Conservation (phyloP, 2,113 vertebrate species). For the Bettongia penicillata region DNA sequence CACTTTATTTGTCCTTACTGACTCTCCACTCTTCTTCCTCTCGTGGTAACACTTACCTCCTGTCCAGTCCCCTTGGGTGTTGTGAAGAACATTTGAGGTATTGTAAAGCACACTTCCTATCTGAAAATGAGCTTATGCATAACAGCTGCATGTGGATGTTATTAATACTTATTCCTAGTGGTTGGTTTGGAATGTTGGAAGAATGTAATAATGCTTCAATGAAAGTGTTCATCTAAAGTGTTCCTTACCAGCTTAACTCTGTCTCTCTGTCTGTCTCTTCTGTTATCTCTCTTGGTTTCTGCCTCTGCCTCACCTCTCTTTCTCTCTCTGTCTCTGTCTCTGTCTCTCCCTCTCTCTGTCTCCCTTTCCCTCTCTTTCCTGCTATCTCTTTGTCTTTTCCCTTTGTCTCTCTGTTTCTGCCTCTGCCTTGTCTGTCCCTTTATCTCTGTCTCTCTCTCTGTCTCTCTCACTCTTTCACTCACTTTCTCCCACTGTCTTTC, state of each 20-base stretch:
- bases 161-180: constrained; percentile 25
- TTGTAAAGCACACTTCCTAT: constrained; percentile 32
- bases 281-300: not conserved
- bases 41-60: constrained; percentile 14
- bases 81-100: constrained; percentile 33
- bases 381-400: not conserved
- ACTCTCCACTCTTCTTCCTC: constrained; percentile 11
- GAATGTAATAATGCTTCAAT: not conserved
- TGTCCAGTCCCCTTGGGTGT: not conserved
- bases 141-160: not conserved
- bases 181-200: constrained; percentile 20
- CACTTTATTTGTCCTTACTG: not conserved
- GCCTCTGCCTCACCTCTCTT: not conserved
- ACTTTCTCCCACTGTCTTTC: not conserved
- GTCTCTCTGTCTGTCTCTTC: not conserved
- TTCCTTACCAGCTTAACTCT: constrained; percentile 37
- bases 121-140: constrained; percentile 31
- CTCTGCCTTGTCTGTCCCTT: not conserved
- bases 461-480: not conserved
- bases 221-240: not conserved
- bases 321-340: not conserved
- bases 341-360: not conserved
- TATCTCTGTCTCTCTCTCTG: not conserved
- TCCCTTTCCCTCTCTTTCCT: not conserved
- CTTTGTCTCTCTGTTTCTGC: not conserved